A percentile compares a stretch with the other conserved stretches of the same genome.
Conservation (phyloP, 2,797 vertebrate species). For the Pogoniulus pusillus region DNA sequence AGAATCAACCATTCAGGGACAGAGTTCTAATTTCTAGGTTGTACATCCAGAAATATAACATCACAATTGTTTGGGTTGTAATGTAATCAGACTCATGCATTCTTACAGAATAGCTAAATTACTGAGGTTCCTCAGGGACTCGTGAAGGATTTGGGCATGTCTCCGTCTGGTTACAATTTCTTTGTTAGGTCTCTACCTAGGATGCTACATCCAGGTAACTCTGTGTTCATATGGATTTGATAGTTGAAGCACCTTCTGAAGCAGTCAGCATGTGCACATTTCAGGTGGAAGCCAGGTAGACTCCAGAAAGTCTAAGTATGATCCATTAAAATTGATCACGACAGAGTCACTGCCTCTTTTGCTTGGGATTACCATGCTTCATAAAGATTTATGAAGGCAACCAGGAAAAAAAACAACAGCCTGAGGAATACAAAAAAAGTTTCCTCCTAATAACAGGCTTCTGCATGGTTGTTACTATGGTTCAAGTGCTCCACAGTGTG, state of each 20-base stretch:
- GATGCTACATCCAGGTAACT: background rate
- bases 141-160: background rate
- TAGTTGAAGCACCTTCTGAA: background rate
- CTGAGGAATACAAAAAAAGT: background rate
- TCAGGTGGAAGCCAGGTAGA: background rate
- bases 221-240: background rate
- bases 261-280: background rate
- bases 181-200: background rate
- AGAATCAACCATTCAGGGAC: no score
- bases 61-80: background rate
- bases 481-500: background rate
- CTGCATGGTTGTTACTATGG: background rate
- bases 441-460: background rate
- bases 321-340: background rate
- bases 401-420: background rate
- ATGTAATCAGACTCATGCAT: background rate
- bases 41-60: background rate
- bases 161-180: background rate
- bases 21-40: background rate
- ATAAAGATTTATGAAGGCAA: background rate
- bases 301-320: background rate
- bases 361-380: background rate
- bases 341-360: background rate
- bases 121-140: background rate
- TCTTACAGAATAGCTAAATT: background rate